Conservation (phyloP, 2,113 vertebrate genomes). For the Casuarius casuarius region DNA sequence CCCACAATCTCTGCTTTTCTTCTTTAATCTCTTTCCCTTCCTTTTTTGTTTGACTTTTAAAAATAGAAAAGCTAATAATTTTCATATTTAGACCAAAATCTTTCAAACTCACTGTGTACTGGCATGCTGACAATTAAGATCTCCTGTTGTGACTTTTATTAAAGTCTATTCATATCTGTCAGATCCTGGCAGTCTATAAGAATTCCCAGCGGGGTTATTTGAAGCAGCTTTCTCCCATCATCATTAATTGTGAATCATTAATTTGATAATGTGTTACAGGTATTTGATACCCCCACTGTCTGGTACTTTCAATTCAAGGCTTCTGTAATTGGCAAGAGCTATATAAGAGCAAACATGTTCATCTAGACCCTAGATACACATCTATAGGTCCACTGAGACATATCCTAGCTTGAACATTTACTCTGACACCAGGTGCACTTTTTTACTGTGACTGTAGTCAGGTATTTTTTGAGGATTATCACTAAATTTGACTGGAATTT, state of each 20-base stretch:
- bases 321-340: not conserved
- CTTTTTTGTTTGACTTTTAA: not conserved
- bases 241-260: conserved; percentile 13
- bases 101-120: conserved; percentile 2
- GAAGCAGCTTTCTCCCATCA: conserved; percentile 30
- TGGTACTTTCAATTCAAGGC: not conserved
- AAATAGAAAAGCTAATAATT: not conserved
- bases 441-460: not conserved
- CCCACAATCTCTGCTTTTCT: not conserved
- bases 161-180: conserved; percentile 50
- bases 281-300: not conserved
- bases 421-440: not conserved
- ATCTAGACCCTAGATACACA: not conserved
- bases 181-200: not conserved
- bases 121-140: conserved; percentile 19
- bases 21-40: not conserved
- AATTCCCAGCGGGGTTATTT: not conserved
- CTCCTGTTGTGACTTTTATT: conserved; percentile 58
- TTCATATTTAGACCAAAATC: not conserved
- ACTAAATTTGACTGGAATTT: not conserved
- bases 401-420: not conserved
- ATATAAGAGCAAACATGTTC: not conserved
- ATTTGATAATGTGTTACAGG: conserved; percentile 34
- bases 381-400: not conserved
- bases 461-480: not conserved